Base-by-base conservation (phyloP, 1,140 invertebrate species). In the Protaetia brevitarsis region DNA sequence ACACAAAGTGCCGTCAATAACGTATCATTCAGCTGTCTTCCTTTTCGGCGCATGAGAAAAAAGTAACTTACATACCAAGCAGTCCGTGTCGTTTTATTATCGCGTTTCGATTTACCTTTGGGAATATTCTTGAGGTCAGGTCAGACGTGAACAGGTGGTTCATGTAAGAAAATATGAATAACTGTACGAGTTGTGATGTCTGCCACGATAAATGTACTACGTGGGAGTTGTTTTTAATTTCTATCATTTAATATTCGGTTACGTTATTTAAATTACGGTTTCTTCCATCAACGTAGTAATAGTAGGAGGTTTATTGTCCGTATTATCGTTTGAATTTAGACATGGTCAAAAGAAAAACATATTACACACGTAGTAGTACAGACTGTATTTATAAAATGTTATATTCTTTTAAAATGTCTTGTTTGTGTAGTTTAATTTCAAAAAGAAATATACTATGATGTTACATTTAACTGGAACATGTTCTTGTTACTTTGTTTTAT, bases 11-110 rank as follows among this genome's bases (percentile, higher is more conserved):
- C 34, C 34, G 34, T 37, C 34, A 37, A 37, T 37, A 37, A 37
- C 34, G 34, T 37, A 37, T 37, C 34, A 37, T 37, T 37, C 34
- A 37, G 34, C 34, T 37, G 34, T 37, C 34, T 37, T 37, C 34
- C 34, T 37, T 37, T 37, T 37, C n/a, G 34, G 16, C n/a, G 34
- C 16, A 37, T 37, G 34, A 37, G 34, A 37, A 37, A 37, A 37
- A 16, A 37, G 10, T 31, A 6, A 31, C 30, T 6, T 31, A 31
- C 30, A 31, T 31, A 31, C 30, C 5, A 6, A 37, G 11, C 16
- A 13, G 34, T 37, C n/a, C 11, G 34, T 37, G 34, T 37, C 31
- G 7, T 3, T 16, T 37, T 11, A 13, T 16, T 37, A 37, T 37
- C 34, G 10, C 34, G 3, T 37, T 37, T 37, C 34, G 16, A 16